A percentile compares a stretch with the other conserved stretches of the same genome.
phyloP scores from a whole-genome alignment of 2,797 vertebrate species.

The Sebastes wilsoni region DNA sequence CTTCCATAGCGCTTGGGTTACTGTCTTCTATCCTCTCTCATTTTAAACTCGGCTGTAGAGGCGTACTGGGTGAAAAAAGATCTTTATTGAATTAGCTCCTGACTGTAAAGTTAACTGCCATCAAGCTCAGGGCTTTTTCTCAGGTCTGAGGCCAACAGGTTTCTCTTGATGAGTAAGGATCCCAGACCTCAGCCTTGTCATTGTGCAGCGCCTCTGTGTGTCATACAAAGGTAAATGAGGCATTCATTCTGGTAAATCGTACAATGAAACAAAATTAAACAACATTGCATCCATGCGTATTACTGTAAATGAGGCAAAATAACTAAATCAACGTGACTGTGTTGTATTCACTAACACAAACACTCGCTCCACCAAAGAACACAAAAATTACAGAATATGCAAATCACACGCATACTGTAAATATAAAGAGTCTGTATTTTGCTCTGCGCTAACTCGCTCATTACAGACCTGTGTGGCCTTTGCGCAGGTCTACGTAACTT shows the following conservation, averaged over 20 bases:
- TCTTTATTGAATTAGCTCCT: conserved; percentile 77
- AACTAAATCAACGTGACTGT: conserved; percentile 43
- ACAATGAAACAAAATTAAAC: conserved; percentile 56
- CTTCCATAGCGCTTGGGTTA: conserved; percentile 57
- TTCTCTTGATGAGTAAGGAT: conserved; percentile 34
- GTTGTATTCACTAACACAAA: conserved; percentile 52
- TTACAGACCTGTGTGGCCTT: conserved; percentile 72
- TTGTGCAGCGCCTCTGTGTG: conserved; percentile 23
- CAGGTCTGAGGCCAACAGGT: conserved; percentile 57
- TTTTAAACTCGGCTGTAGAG: conserved; percentile 49
- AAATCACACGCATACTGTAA: conserved; percentile 62
- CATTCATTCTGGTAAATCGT: conserved; percentile 33
- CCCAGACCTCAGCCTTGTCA: conserved; percentile 34
- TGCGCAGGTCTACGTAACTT: conserved; percentile 66
- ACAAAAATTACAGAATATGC: conserved; percentile 60
- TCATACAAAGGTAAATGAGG: conserved; percentile 48
- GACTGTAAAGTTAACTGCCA: conserved; percentile 63
- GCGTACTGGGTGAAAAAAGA: conserved; percentile 53
- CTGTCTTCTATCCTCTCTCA: conserved; percentile 57
- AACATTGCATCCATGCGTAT: conserved; percentile 25
- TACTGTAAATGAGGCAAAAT: conserved; percentile 40
- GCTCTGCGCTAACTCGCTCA: conserved; percentile 48
- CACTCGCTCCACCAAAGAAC: conserved; percentile 43
- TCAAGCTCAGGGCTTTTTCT: conserved; percentile 48
- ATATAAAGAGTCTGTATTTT: conserved; percentile 71